A percentile compares a stretch with the other conserved stretches of the same genome.
phyloP scores from a whole-genome alignment of 2,888 invertebrate species.

The Beris morrisii region DNA sequence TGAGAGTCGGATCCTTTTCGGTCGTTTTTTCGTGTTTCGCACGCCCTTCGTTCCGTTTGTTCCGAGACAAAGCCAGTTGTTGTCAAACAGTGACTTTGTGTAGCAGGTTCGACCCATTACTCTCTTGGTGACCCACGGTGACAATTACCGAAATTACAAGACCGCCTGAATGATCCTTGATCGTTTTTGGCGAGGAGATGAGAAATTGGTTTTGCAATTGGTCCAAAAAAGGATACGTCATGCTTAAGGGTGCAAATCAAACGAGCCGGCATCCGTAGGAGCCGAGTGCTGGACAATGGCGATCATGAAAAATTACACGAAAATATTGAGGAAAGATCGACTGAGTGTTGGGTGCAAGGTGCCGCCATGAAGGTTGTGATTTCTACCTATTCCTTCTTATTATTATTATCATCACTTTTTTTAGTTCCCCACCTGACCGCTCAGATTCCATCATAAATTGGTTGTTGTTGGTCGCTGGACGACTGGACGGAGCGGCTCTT shows the following conservation, averaged over 20 bases:
- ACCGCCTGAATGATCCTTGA: conserved; percentile 9
- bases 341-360: neutral
- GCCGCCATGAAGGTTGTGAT: no score
- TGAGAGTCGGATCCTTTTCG: neutral
- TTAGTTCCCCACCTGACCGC: no score
- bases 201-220: conserved; percentile 23
- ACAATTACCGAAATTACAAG: conserved; percentile 10
- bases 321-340: neutral
- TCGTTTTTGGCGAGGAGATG: conserved; percentile 15
- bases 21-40: conserved; percentile 15
- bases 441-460: no score
- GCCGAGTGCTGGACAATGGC: conserved; percentile 22
- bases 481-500: no score
- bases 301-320: conserved; percentile 15
- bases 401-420: no score
- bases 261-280: conserved; percentile 17
- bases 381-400: no score
- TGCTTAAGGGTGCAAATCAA: conserved; percentile 6
- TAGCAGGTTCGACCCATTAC: neutral
- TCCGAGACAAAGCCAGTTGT: conserved; percentile 32
- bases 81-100: conserved; percentile 35
- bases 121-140: conserved; percentile 1
- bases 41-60: conserved; percentile 25
- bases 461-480: no score
- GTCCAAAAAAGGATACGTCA: conserved; percentile 1